A percentile compares a stretch with the other conserved stretches of the same genome.
Evolutionary conservation across 1,140 invertebrate genomes (phyloP).

Genomic region (Drosophila jambulina): DNA sequence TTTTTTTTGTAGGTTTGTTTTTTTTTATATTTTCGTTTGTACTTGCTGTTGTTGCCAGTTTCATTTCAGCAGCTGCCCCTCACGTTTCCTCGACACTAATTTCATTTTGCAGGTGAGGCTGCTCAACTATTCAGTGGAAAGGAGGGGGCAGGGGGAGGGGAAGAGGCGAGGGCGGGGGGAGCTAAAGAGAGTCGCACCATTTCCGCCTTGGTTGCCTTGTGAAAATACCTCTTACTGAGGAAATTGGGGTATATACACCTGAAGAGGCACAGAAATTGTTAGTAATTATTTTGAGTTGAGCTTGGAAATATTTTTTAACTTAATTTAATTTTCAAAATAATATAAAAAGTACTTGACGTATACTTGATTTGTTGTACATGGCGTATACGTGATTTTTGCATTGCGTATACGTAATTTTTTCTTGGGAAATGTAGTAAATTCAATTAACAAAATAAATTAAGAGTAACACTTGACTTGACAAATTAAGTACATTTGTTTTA

Average conservation of each 20-base stretch:
- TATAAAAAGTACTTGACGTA: background rate
- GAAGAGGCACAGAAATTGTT: background rate
- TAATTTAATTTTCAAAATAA: background rate
- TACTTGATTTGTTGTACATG: background rate
- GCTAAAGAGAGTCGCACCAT: constrained; percentile 12
- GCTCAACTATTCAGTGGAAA: constrained; percentile 25
- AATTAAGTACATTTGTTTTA: no score
- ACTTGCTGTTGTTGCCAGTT: constrained; percentile 42
- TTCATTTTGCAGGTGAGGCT: constrained; percentile 60
- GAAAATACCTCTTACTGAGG: background rate
- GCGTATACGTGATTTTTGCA: background rate
- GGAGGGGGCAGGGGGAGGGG: background rate
- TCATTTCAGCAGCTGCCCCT: constrained; percentile 22
- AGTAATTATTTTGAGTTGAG: background rate
- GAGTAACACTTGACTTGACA: no score
- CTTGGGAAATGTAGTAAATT: background rate
- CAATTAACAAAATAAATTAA: no score
- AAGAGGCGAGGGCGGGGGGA: background rate
- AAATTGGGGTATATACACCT: background rate
- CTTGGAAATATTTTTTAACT: background rate
- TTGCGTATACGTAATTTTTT: background rate
- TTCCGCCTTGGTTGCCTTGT: constrained; percentile 21
- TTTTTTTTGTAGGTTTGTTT: constrained; percentile 4
- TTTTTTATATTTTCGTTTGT: constrained; percentile 32
- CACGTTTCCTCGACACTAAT: constrained; percentile 65